phyloP scores from a whole-genome alignment of 2,113 vertebrate genomes.

The Neodon shergylaensis region DNA sequence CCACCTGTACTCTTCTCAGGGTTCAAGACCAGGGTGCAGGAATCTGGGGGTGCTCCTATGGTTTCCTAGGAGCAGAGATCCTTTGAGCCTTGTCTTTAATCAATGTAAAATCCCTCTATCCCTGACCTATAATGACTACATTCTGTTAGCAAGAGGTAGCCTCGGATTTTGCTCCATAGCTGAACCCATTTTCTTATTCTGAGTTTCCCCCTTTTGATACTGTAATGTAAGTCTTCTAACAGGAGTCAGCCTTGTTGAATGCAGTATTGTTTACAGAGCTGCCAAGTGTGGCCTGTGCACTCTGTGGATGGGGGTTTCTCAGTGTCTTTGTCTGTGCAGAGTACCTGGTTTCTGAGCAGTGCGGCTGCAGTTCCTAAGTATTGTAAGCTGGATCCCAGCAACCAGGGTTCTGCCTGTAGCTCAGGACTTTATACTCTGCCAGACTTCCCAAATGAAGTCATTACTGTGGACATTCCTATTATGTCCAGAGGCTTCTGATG shows the following conservation, averaged over 20 bases:
- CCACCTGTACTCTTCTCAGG: neutral
- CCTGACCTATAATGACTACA: neutral
- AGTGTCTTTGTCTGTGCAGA: rapidly evolving
- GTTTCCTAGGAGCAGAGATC: neutral
- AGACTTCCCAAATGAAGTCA: neutral
- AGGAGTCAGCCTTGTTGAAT: neutral
- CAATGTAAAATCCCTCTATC: neutral
- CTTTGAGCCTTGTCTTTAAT: too few relatives aligned
- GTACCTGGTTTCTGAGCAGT: neutral
- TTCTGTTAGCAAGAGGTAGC: neutral
- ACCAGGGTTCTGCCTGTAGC: neutral
- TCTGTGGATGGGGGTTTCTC: constrained; percentile 23
- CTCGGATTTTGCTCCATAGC: neutral
- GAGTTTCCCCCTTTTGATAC: neutral
- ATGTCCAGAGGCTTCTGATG: too few relatives aligned
- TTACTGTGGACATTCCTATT: neutral
- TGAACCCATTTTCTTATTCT: neutral
- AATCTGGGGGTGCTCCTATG: rapidly evolving
- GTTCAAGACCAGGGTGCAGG: neutral
- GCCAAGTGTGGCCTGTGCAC: constrained; percentile 50
- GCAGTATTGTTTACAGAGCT: neutral
- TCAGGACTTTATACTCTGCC: neutral
- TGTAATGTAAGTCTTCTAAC: neutral
- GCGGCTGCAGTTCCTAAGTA: neutral
- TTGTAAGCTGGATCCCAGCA: neutral